phyloP scores from a whole-genome alignment of 2,797 vertebrate species.

The Pempheris klunzingeri region DNA sequence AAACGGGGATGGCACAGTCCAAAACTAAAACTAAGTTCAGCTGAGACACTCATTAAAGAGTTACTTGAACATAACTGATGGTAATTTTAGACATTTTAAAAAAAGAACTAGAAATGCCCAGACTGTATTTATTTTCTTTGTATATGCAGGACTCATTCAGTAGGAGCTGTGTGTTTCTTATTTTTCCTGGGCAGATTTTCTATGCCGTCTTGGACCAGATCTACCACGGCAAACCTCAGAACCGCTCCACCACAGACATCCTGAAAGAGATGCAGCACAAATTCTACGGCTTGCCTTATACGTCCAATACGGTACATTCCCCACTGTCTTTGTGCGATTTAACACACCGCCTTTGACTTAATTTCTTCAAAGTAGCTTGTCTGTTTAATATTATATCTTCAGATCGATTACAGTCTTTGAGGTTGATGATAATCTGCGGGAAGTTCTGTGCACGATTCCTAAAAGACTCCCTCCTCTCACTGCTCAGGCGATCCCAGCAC shows the following conservation, averaged over 20 bases:
- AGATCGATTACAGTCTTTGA: constrained; percentile 46
- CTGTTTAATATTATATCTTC: constrained; percentile 16
- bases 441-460: constrained; percentile 48
- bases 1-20: not conserved
- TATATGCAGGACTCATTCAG: constrained; percentile 5
- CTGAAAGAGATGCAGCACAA: constrained; percentile 93
- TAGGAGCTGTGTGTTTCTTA: not conserved
- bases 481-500: constrained; percentile 25
- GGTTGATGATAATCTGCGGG: constrained; percentile 62
- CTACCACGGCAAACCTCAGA: constrained; percentile 93
- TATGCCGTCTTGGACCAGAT: constrained; percentile 96
- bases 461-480: constrained; percentile 29
- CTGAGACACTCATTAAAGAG: not conserved
- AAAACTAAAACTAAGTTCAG: not conserved
- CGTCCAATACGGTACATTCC: constrained; percentile 89
- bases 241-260: constrained; percentile 91
- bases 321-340: not conserved
- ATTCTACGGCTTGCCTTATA: constrained; percentile 93
- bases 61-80: not conserved
- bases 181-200: constrained; percentile 88
- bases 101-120: not conserved
- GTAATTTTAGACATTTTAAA: not conserved
- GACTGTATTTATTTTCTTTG: not conserved
- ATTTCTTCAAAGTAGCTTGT: constrained; percentile 17
- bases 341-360: not conserved